Evolutionary conservation across 2,797 vertebrate genomes (phyloP).

Genomic region (Sus cebifrons): DNA sequence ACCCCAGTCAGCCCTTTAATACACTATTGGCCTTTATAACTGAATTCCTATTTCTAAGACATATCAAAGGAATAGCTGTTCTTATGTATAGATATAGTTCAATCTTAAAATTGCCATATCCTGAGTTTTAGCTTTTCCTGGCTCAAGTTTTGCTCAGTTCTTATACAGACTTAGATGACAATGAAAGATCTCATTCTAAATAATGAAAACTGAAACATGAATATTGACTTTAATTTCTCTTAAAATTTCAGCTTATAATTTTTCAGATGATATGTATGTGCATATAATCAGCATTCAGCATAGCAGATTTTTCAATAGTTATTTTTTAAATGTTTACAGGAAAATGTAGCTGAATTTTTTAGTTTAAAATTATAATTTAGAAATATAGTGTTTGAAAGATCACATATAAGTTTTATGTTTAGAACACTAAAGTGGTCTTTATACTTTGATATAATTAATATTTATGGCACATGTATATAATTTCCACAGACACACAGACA

Average conservation of each 20-base stretch:
- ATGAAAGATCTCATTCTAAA: background rate
- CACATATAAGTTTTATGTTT: conserved; percentile 32
- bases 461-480: background rate
- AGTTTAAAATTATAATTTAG: conserved; percentile 32
- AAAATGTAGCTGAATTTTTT: conserved; percentile 14
- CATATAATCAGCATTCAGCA: background rate
- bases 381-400: conserved; percentile 21
- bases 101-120: background rate
- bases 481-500: background rate
- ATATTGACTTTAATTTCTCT: background rate
- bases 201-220: background rate
- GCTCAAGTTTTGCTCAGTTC: background rate
- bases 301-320: background rate
- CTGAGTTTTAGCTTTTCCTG: background rate
- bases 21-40: background rate
- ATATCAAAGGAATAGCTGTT: background rate
- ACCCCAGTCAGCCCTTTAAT: background rate
- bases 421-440: conserved; percentile 19
- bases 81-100: background rate
- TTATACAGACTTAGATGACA: background rate
- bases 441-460: conserved; percentile 20
- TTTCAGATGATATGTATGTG: background rate
- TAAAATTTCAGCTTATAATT: background rate
- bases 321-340: background rate
- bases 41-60: conserved; percentile 12